Base-by-base conservation (phyloP, 2,888 invertebrate genomes). In the Drosophila borealis region DNA sequence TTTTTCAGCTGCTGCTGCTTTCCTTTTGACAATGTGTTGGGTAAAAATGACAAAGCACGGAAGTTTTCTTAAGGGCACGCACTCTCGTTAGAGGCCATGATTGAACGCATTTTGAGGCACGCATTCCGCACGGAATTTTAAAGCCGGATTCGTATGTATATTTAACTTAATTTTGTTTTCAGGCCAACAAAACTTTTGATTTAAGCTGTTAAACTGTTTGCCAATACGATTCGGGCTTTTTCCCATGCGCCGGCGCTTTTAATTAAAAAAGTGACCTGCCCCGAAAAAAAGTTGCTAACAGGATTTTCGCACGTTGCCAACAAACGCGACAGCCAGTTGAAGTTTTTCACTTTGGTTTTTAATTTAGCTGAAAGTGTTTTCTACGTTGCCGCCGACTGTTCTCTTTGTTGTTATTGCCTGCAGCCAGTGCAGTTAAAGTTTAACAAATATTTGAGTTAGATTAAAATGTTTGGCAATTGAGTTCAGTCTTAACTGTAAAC, bases 201-300 rank as follows among this genome's bases (percentile, higher is more conserved):
- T 61, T 70, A 70, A 81, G 78, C 88, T 65, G 61, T 57, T 69
- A 70, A 82, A 76, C 68, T 70, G 82, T 88, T 70, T 53, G 72
- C 56, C 55, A 65, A 72, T 54, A 25, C 36, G 13, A 14, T 25
- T 41, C 48, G 34, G 21, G 34, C 13, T 37, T 33, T 67, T 51
- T 41, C 33, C 39, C 34, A 14, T 8, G n/a, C 55, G 60, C 25
- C 44, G 61, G 25, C 33, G 37, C 55, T 69, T 88, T 82, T 88
- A 88, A 82, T 82, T 82, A 82, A 82, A 88, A 81, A 82, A 76
- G 66, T 85, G 81, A 69, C 86, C 77, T 70, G 59, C 25, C 50
- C 41, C 59, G 13, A 72, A 66, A 80, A 57, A 72, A 66, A 80
- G 74, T 78, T 78, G 62, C 48, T 41, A 61, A 61, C 71, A 39